phyloP scores from a whole-genome alignment of 2,797 vertebrate genomes.

The Catostomus latipinnis region DNA sequence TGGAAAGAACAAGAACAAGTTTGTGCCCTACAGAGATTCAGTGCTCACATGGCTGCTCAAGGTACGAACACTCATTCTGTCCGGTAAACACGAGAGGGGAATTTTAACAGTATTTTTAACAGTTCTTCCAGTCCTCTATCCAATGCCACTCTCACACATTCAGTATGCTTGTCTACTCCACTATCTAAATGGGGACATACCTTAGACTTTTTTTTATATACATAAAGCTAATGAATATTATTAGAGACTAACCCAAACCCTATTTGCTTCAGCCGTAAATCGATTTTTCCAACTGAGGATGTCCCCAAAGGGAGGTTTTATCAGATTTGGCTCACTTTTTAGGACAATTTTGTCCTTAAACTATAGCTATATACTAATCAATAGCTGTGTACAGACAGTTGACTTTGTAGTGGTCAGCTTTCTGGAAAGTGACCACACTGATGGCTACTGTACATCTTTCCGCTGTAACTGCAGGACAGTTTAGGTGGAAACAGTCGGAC shows the following conservation, averaged over 20 bases:
- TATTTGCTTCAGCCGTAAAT: too few relatives aligned
- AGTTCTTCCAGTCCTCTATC: background rate
- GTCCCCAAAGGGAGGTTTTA: too few relatives aligned
- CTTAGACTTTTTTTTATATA: too few relatives aligned
- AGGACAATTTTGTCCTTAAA: too few relatives aligned
- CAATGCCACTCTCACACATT: background rate
- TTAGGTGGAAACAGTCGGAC: constrained; percentile 97
- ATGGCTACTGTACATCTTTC: background rate
- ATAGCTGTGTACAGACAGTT: too few relatives aligned
- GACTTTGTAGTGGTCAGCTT: background rate
- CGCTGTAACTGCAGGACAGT: constrained; percentile 82
- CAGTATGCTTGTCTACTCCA: background rate
- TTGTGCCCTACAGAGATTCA: constrained; percentile 92
- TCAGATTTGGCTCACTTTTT: too few relatives aligned
- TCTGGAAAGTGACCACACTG: background rate
- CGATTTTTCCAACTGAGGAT: too few relatives aligned
- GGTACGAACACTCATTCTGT: constrained; percentile 64
- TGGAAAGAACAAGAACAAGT: constrained; percentile 88
- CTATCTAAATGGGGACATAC: too few relatives aligned
- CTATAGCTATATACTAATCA: too few relatives aligned
- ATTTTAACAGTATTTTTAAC: constrained; percentile 31
- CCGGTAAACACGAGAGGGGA: constrained; percentile 20
- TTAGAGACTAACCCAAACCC: too few relatives aligned
- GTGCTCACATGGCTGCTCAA: constrained; percentile 93
- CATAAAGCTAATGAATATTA: too few relatives aligned